Evolutionary conservation across 2,113 vertebrate genomes (phyloP).

Genomic region (Rafetus swinhoei): DNA sequence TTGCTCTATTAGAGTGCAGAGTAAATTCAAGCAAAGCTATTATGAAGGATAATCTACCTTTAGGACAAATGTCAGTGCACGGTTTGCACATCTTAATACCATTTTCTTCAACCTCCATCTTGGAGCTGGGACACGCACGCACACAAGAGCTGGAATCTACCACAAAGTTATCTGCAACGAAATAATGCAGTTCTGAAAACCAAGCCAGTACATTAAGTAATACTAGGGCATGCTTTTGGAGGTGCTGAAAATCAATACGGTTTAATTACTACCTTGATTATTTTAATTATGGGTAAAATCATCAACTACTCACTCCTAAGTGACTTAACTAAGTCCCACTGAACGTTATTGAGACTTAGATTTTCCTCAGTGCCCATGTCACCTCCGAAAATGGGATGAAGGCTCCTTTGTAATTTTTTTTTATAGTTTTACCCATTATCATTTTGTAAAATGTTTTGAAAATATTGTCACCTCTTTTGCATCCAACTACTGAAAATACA

Average conservation of each 20-base stretch:
- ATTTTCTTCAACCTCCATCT: conserved; percentile 98
- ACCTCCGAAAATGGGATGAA: background rate
- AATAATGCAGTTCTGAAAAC: background rate
- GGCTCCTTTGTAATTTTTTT: background rate
- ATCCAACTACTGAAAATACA: background rate
- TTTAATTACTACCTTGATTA: background rate
- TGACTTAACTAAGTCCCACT: background rate
- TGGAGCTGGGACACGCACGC: conserved; percentile 95
- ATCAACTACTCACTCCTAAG: background rate
- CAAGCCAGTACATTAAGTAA: background rate
- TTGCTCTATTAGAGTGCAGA: background rate
- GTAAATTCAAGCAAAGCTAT: background rate
- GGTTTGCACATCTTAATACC: conserved; percentile 97
- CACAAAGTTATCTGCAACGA: conserved; percentile 93
- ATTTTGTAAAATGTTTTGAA: background rate
- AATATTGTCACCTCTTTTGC: background rate
- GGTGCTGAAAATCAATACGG: background rate
- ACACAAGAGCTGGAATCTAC: conserved; percentile 98
- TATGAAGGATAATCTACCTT: conserved; percentile 82
- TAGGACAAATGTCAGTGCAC: conserved; percentile 97
- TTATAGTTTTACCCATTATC: background rate
- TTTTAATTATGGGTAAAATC: background rate
- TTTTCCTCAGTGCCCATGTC: background rate
- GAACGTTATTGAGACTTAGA: background rate
- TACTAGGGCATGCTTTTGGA: rapidly evolving